Percentiles rank a stretch among this genome's conserved stretches.
These are phyloP conservation scores for Cyprinella venusta DNA, from an alignment of 2,797 vertebrate genomes.

Conservation along the genomic window DNA sequence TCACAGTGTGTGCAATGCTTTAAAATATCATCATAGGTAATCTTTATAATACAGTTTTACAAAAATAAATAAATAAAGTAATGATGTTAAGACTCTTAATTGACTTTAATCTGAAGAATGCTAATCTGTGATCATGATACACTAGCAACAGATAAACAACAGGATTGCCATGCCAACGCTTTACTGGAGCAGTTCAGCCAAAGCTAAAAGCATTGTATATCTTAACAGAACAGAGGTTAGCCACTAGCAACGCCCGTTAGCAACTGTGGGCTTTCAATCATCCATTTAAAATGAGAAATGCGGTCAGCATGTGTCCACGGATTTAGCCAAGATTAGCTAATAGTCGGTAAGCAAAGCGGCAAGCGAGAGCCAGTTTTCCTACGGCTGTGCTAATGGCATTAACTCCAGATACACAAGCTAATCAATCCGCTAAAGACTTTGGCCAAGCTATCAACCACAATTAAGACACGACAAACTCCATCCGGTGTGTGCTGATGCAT, in stretches of 20 bases:
- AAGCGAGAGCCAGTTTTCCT: constrained; percentile 54
- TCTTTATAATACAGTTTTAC: too few relatives aligned
- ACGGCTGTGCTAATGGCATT: constrained; percentile 69
- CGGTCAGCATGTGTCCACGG: neutral
- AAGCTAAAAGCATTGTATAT: neutral
- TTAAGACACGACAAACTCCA: constrained; percentile 27
- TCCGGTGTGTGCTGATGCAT: constrained; percentile 3
- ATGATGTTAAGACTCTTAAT: neutral
- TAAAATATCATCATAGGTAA: too few relatives aligned
- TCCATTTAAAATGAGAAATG: constrained; percentile 25
- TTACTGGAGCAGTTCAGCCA: neutral
- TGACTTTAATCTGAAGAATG: neutral
- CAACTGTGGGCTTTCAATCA: constrained; percentile 3
- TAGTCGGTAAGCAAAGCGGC: constrained; percentile 28
- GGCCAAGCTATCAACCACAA: constrained; percentile 40
- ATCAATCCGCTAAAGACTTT: constrained; percentile 67
- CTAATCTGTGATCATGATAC: constrained; percentile 22
- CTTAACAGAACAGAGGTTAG: neutral
- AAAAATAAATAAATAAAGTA: too few relatives aligned
- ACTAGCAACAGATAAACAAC: constrained; percentile 24
- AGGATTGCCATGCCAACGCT: neutral
- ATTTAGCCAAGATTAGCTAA: constrained; percentile 28
- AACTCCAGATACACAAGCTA: constrained; percentile 64
- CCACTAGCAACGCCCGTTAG: neutral
- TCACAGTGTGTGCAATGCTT: too few relatives aligned